Base-by-base conservation (phyloP, 2,888 invertebrate species). In the Lasioglossum marginatum region DNA sequence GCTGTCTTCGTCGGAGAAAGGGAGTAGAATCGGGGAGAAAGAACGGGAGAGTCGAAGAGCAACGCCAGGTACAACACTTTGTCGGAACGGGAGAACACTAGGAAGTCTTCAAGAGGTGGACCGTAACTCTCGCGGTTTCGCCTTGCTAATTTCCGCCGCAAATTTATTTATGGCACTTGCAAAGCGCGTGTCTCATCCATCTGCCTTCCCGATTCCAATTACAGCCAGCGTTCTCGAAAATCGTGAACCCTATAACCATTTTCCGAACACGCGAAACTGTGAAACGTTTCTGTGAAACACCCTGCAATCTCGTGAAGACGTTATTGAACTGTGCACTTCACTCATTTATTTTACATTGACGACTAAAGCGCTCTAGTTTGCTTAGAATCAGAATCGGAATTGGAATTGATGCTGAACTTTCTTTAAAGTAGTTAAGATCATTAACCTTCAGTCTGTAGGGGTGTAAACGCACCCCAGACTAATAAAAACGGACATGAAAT, bases 111-210 rank as follows among this genome's bases (percentile, higher is more conserved):
- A 66, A 79, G 81, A 77, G 79, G 70, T 78, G 82, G 78, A 86
- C 89, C 88, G 87, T 92, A 92, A 92, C 90, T 91, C 90, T 92
- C 88, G 91, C 80, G 92, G 92, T 92, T 90, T 90, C 88, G 85
- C 78, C 87, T 87, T 89, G 88, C 91, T 91, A 91, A 93, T 92
- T 92, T 92, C 89, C 81, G 79, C 77, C 83, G 83, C 86, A 87
- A 81, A 92, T 92, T 92, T 92, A 92, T 92, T 93, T 92, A 92
- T 83, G 92, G 91, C 92, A 79, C 66, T 88, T 75, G 81, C 57
- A 74, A 87, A 77, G 71, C 77, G 57, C 81, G 73, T 40, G 60
- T 52, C 72, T 27, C 57, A 43, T 57, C 37, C 72, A 68, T 37
- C 19, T 57, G 27, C 77, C 74, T 66, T 16, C 1, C 4, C 57